A percentile compares a stretch with the other conserved stretches of the same genome.
phyloP scores from a whole-genome alignment of 2,797 vertebrate species.

The Sebastes trivittatus region DNA sequence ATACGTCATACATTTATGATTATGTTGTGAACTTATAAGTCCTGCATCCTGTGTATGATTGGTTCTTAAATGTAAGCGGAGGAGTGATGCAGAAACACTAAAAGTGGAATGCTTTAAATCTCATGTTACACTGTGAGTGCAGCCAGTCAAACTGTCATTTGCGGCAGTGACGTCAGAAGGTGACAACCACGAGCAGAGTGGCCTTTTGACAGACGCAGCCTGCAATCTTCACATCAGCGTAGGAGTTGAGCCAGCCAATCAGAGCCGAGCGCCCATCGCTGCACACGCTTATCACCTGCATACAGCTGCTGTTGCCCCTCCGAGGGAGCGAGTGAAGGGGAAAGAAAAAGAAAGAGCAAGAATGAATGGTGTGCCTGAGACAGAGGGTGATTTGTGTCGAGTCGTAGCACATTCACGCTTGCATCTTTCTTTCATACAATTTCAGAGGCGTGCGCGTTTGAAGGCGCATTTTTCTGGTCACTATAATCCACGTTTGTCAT shows the following conservation, averaged over 20 bases:
- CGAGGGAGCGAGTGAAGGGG: slow-evolving; percentile 54
- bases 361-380: slow-evolving; percentile 55
- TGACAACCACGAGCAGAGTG: slow-evolving; percentile 62
- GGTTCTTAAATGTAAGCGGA: slow-evolving; percentile 6
- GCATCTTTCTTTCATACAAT: slow-evolving; percentile 41
- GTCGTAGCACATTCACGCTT: slow-evolving; percentile 28
- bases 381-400: slow-evolving; percentile 65
- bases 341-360: slow-evolving; percentile 56
- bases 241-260: slow-evolving; percentile 76
- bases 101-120: slow-evolving; percentile 18
- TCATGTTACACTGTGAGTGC: neutral
- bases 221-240: slow-evolving; percentile 80
- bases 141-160: slow-evolving; percentile 53
- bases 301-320: slow-evolving; percentile 78
- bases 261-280: slow-evolving; percentile 55
- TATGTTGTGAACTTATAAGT: neutral
- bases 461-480: slow-evolving; percentile 25
- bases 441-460: slow-evolving; percentile 32
- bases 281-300: slow-evolving; percentile 81
- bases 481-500: slow-evolving; percentile 43
- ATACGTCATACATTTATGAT: neutral
- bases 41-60: neutral
- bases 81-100: neutral
- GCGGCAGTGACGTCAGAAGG: slow-evolving; percentile 59
- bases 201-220: slow-evolving; percentile 78